Evolutionary conservation across 2,797 vertebrate species (phyloP).

Genomic region (Myotis myotis): DNA sequence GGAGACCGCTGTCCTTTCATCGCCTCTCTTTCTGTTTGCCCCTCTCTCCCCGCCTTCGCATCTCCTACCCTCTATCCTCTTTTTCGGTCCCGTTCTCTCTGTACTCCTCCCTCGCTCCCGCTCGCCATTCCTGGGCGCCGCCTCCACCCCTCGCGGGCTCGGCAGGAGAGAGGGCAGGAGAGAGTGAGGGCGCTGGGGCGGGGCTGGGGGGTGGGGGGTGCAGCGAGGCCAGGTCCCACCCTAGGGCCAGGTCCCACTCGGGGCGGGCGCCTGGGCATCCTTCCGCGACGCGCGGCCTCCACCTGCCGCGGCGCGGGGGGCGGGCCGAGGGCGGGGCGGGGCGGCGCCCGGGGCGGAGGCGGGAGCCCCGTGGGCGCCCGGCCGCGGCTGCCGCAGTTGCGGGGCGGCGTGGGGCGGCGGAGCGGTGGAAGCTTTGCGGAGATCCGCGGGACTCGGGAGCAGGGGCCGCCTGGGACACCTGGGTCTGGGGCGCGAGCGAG

Average conservation of each 20-base stretch:
- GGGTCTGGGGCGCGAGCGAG: background rate
- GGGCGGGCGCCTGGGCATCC: background rate
- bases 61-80: background rate
- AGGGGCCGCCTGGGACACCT: background rate
- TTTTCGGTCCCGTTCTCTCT: background rate
- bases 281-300: background rate
- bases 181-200: background rate
- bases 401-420: slow-evolving; percentile 28
- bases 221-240: background rate
- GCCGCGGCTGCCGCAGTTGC: background rate
- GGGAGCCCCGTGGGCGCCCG: background rate
- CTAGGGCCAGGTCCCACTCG: background rate
- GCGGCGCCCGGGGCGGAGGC: background rate
- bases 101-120: background rate
- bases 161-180: background rate
- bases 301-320: slow-evolving; percentile 40
- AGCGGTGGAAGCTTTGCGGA: background rate
- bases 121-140: background rate
- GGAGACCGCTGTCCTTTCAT: background rate
- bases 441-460: background rate
- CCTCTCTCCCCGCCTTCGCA: background rate
- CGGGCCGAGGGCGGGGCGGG: slow-evolving; percentile 3
- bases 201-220: background rate
- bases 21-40: background rate
- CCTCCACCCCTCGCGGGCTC: background rate